These are phyloP conservation scores for Aricia artaxerxes DNA, from an alignment of 2,888 invertebrate species.

Conservation along the genomic window DNA sequence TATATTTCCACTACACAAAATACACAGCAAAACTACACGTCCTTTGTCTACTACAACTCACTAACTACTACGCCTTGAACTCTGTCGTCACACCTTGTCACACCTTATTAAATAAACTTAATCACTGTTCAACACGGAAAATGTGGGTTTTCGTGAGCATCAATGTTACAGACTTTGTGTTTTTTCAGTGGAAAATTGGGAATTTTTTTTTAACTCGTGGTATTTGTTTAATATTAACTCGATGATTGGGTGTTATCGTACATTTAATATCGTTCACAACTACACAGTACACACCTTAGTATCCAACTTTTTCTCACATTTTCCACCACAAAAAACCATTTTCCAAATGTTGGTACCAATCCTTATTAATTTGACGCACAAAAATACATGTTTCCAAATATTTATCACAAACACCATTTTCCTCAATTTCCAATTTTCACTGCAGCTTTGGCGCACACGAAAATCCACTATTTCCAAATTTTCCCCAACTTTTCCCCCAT, in stretches of 20 bases:
- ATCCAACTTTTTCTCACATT: no score
- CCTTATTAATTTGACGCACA: background rate
- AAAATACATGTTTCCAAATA: no score
- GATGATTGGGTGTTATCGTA: no score
- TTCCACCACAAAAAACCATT: no score
- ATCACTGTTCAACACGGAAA: background rate
- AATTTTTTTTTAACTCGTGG: no score
- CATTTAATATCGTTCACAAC: no score
- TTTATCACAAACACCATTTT: no score
- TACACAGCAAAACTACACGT: background rate
- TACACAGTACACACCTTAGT: no score
- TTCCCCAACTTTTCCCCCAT: no score
- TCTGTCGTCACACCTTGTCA: slow-evolving; percentile 9
- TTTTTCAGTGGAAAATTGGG: background rate
- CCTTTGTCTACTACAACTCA: slow-evolving; percentile 3
- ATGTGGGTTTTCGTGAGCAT: background rate
- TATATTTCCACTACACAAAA: background rate
- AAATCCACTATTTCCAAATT: background rate
- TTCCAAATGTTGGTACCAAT: background rate
- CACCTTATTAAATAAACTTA: slow-evolving; percentile 5
- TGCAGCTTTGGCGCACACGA: background rate
- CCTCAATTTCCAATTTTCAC: background rate
- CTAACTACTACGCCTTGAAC: background rate
- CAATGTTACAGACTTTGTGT: background rate
- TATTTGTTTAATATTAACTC: no score